These are phyloP conservation scores for Porites rus DNA, from an alignment of 92 coral and sea anemone genomes.

Conservation along the genomic window DNA sequence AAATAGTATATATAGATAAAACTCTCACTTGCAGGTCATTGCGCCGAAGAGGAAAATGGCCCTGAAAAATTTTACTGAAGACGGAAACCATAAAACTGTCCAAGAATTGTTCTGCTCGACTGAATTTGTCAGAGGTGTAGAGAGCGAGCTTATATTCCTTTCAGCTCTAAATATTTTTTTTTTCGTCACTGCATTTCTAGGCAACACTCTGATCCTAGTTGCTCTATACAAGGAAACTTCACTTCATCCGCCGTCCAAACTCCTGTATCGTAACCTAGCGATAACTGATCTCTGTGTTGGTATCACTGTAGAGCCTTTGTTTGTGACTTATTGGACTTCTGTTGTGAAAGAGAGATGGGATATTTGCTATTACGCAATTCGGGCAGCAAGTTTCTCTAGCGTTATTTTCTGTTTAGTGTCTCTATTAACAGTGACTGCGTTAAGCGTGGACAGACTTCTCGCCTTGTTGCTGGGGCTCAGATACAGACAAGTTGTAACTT, in stretches of 20 bases:
- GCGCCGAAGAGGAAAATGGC: too few species aligned
- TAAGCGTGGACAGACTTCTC: conserved; percentile 26
- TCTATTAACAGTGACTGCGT: neutral
- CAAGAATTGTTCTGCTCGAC: too few species aligned
- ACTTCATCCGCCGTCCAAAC: conserved; percentile 29
- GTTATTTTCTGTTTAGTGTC: neutral
- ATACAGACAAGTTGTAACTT: conserved; percentile 25
- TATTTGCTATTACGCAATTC: too few species aligned
- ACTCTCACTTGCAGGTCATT: too few species aligned
- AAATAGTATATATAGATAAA: too few species aligned
- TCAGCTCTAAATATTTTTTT: neutral
- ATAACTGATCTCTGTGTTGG: conserved; percentile 22
- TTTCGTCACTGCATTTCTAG: conserved; percentile 4
- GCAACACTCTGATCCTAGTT: conserved; percentile 8
- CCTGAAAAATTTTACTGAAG: too few species aligned
- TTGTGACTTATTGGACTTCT: too few species aligned
- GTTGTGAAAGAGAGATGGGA: too few species aligned
- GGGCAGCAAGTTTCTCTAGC: too few species aligned
- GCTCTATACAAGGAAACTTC: conserved; percentile 5
- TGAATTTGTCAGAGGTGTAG: too few species aligned
- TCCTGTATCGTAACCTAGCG: conserved; percentile 1
- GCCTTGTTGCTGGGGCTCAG: neutral
- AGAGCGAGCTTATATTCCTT: neutral
- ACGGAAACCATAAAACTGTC: too few species aligned
- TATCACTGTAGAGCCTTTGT: neutral